Base-by-base conservation (phyloP, 1,140 invertebrate genomes). In the Halictus rubicundus region DNA sequence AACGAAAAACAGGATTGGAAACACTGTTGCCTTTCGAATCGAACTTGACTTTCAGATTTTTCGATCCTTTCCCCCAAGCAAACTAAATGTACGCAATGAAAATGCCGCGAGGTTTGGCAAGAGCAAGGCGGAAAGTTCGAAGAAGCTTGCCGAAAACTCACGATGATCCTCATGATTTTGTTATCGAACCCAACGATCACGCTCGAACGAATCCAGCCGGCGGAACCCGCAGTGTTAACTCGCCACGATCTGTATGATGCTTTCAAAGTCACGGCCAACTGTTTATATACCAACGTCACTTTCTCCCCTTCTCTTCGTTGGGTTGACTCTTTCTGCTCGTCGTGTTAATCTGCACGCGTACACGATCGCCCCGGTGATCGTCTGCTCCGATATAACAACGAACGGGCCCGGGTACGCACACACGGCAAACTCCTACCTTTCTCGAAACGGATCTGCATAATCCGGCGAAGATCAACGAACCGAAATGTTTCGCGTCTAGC, bases 221-320 rank as follows among this genome's bases (percentile, higher is more conserved):
- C 61, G 66, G 60, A 79, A 82, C 69, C 46, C 68, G 66, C 23
- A 37, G 59, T 69, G 57, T 73, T 79, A 79, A 71, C 42, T 77
- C 21, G 49, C 78, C 72, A 73, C 84, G 80, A 83, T 82, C 72
- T 86, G 86, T 90, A 81, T 89, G 83, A 87, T 89, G 85, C 88
- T 89, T 90, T 91, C 91, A 93, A 93, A 92, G 92, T 93, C 92
- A 93, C 81, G 92, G 92, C 85, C 92, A 93, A 88, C 84, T 89
- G 82, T 83, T 92, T 93, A 92, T 93, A 93, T 92, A 92, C 89
- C 81, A 72, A 82, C 78, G 82, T 88, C 75, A 92, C 92, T 93
- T 93, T 93, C 92, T 92, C 91, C 91, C 91, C 91, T 92, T 91
- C 91, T 91, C 88, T 87, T 85, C 82, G 84, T 88, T 87, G 83